Evolutionary conservation across 2,888 invertebrate genomes (phyloP).

Genomic region (Prosopocoilus inquinatus): DNA sequence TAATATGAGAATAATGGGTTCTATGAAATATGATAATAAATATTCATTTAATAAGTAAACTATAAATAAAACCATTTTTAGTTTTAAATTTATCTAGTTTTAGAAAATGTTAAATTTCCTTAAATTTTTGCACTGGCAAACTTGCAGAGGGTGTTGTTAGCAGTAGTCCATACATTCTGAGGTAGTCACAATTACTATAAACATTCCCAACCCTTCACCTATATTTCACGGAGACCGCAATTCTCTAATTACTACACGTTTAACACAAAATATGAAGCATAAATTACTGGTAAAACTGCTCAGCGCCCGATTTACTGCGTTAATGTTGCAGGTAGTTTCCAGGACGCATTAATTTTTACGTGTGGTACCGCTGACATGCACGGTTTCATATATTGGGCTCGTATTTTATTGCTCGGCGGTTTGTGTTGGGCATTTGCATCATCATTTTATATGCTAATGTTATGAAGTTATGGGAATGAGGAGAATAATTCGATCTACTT

Average conservation of each 20-base stretch:
- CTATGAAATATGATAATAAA: too few species aligned
- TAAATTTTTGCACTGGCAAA: too few species aligned
- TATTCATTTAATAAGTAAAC: too few species aligned
- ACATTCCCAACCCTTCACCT: constrained; percentile 44
- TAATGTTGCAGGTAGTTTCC: constrained; percentile 26
- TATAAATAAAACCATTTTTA: too few species aligned
- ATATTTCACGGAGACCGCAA: constrained; percentile 42
- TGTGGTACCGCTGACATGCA: constrained; percentile 13
- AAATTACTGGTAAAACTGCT: constrained; percentile 50
- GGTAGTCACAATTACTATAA: constrained; percentile 41
- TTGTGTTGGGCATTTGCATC: constrained; percentile 11
- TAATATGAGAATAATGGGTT: too few species aligned
- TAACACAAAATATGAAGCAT: constrained; percentile 52
- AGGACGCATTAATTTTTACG: constrained; percentile 22
- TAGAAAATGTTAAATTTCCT: too few species aligned
- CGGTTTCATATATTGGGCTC: constrained; percentile 16
- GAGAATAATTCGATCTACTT: constrained; percentile 9
- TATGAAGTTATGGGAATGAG: constrained; percentile 13
- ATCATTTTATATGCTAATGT: constrained; percentile 16
- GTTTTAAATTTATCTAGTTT: too few species aligned
- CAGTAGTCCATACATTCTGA: constrained; percentile 33
- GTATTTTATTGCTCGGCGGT: constrained; percentile 15
- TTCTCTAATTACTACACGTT: constrained; percentile 53
- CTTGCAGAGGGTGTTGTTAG: too few species aligned
- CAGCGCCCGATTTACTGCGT: constrained; percentile 45